Evolutionary conservation across 1,140 invertebrate genomes (phyloP), one percentile per base, ranked within the genome.

Genomic region (Chymomyza costata): DNA sequence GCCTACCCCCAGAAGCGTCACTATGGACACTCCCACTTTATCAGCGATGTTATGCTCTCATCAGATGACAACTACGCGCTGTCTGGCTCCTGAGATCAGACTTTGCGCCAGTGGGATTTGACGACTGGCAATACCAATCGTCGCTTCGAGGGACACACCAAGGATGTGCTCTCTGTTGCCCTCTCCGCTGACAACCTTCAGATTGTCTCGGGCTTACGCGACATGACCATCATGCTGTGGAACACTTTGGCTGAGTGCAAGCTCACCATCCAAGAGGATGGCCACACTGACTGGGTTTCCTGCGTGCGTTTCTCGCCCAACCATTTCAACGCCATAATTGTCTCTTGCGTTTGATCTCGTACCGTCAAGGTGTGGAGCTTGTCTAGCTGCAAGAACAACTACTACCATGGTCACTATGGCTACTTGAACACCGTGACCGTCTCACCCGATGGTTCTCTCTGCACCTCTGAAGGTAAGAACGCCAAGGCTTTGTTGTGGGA

Each of bases 401-500:
- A 99, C 87, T 97, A 99, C 86, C 91, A 92, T 86, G 97, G 97
- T 38, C 97, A 99, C 86, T 92, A 90, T 86, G 97, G 97, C 8
- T 99, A 98, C 87, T 87, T 99, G n/a, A n/a, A n/a, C n/a, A n/a
- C n/a, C n/a, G n/a, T n/a, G n/a, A n/a, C n/a, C n/a, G n/a, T n/a
- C n/a, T n/a, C n/a, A n/a, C n/a, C n/a, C n/a, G n/a, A n/a, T n/a
- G n/a, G n/a, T n/a, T n/a, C n/a, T n/a, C n/a, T n/a, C n/a, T n/a
- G n/a, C n/a, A n/a, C n/a, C n/a, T n/a, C n/a, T n/a, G n/a, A n/a
- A n/a, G n/a, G n/a, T n/a, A n/a, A n/a, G n/a, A n/a, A n/a, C n/a
- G n/a, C n/a, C n/a, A n/a, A n/a, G n/a, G n/a, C n/a, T n/a, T 98
- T 99, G 96, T 87, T 99, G 28, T 99, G 97, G 97, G 98, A 99